These are phyloP conservation scores for Entomobrya proxima DNA, from an alignment of 2,888 invertebrate species.

Conservation along the genomic window DNA sequence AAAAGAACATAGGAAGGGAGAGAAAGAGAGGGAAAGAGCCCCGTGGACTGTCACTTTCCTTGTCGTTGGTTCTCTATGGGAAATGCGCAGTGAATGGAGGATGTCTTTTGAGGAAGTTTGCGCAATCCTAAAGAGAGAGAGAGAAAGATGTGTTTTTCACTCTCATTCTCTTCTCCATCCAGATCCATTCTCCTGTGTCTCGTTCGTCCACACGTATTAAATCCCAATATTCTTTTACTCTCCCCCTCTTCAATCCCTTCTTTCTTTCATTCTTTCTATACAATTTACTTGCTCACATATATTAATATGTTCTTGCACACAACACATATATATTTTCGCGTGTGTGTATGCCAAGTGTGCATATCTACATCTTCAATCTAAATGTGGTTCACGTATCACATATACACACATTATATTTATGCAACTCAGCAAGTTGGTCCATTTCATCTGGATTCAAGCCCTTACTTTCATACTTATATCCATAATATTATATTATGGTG, in stretches of 20 bases:
- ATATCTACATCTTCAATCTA: slow-evolving; percentile 32
- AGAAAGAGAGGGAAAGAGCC: slow-evolving; percentile 43
- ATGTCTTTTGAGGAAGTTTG: slow-evolving; percentile 74
- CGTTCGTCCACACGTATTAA: slow-evolving; percentile 63
- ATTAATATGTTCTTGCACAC: not conserved
- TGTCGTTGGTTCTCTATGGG: slow-evolving; percentile 70
- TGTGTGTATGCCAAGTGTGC: slow-evolving; percentile 17
- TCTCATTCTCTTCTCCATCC: slow-evolving; percentile 66
- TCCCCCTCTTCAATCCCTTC: slow-evolving; percentile 53
- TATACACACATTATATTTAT: slow-evolving; percentile 39
- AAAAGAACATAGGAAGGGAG: slow-evolving; percentile 25
- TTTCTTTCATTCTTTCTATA: slow-evolving; percentile 27
- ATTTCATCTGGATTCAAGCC: slow-evolving; percentile 34
- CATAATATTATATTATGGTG: not conserved
- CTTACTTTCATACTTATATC: not conserved
- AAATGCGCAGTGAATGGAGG: slow-evolving; percentile 74
- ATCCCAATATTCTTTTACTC: slow-evolving; percentile 40
- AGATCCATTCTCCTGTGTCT: slow-evolving; percentile 58
- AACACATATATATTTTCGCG: not conserved
- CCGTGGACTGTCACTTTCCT: slow-evolving; percentile 64
- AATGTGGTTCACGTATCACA: slow-evolving; percentile 46
- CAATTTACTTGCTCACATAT: slow-evolving; percentile 28
- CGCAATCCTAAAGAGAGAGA: slow-evolving; percentile 69
- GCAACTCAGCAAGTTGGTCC: slow-evolving; percentile 42
- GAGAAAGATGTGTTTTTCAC: slow-evolving; percentile 70